phyloP scores from a whole-genome alignment of 2,888 invertebrate species.

The Euspilapteryx auroguttella region DNA sequence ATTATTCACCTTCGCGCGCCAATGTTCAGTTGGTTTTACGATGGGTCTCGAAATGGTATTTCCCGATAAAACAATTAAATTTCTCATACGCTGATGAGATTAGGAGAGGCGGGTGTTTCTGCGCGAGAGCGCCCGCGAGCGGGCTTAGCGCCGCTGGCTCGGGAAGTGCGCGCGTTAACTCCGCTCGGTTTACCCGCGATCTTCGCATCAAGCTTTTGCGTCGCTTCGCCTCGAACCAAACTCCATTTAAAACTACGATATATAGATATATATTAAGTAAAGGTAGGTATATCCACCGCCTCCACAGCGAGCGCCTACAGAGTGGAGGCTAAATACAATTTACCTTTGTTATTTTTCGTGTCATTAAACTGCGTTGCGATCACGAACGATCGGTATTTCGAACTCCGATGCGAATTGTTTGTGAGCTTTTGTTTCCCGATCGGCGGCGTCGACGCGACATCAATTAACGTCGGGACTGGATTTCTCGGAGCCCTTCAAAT shows the following conservation, averaged over 20 bases:
- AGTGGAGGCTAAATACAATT: slow-evolving; percentile 55
- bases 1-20: slow-evolving; percentile 36
- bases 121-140: slow-evolving; percentile 13
- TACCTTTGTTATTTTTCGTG: slow-evolving; percentile 63
- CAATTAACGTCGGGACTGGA: slow-evolving; percentile 54
- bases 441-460: slow-evolving; percentile 45
- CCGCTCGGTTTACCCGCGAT: slow-evolving; percentile 36
- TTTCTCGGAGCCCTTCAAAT: slow-evolving; percentile 37
- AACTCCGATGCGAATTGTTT: slow-evolving; percentile 58
- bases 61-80: slow-evolving; percentile 53
- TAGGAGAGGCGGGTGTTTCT: slow-evolving; percentile 19
- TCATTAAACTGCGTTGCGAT: slow-evolving; percentile 61
- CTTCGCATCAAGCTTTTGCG: slow-evolving; percentile 20
- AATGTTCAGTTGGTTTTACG: slow-evolving; percentile 24
- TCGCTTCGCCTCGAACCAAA: no score
- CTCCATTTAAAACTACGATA: no score
- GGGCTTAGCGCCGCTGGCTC: neutral
- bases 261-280: no score
- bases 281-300: no score
- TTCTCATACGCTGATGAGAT: slow-evolving; percentile 41
- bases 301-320: slow-evolving; percentile 36
- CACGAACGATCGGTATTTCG: slow-evolving; percentile 55
- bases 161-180: slow-evolving; percentile 16
- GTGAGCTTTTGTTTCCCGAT: slow-evolving; percentile 55
- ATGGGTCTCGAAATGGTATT: slow-evolving; percentile 33